These are phyloP conservation scores for Crax fasciolata DNA, from an alignment of 2,797 vertebrate species.

Conservation along the genomic window DNA sequence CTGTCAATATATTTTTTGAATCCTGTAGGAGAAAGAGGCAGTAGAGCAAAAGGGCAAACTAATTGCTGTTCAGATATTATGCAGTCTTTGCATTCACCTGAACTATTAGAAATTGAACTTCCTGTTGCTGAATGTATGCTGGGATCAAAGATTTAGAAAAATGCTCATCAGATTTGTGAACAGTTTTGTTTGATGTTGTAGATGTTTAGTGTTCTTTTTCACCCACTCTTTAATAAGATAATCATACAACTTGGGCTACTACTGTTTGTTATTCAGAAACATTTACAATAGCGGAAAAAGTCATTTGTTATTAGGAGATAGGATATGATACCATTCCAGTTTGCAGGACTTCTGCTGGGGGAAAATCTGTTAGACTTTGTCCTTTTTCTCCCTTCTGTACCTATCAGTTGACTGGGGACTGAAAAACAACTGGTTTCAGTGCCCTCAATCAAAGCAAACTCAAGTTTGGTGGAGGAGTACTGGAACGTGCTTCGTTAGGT, in stretches of 20 bases:
- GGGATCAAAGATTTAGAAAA: neutral
- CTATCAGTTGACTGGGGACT: neutral
- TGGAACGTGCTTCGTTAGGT: neutral
- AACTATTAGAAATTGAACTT: neutral
- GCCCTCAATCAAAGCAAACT: neutral
- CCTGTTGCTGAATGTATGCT: neutral
- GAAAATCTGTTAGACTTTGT: neutral
- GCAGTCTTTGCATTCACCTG: neutral
- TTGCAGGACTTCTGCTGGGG: neutral
- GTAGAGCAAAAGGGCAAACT: too few relatives aligned
- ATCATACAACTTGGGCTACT: neutral
- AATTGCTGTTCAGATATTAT: neutral
- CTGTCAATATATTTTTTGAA: neutral
- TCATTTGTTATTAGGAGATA: neutral
- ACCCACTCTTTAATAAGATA: neutral
- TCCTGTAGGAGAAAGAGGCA: neutral
- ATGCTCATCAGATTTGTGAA: neutral
- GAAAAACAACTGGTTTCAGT: neutral
- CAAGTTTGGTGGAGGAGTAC: neutral
- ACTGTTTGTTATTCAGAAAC: slow-evolving; percentile 31
- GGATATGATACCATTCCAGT: slow-evolving; percentile 44
- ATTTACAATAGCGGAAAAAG: slow-evolving; percentile 28
- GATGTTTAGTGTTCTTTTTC: neutral
- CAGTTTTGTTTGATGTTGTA: neutral
- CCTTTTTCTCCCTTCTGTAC: neutral